Base-by-base conservation (phyloP, 2,113 vertebrate genomes). In the Morone saxatilis region DNA sequence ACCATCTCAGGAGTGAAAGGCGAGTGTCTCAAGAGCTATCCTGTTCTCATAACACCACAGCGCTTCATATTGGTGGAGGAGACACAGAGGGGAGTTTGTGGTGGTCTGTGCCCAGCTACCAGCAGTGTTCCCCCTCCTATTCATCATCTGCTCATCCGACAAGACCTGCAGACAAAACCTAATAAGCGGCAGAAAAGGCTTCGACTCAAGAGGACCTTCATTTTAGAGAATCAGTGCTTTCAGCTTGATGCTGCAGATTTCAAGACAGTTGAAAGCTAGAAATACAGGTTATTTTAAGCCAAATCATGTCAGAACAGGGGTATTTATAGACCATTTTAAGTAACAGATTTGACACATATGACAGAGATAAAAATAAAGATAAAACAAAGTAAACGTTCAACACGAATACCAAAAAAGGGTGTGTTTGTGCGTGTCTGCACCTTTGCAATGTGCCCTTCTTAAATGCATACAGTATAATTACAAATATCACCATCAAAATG, bases 1-100 rank as follows among this genome's bases (percentile, higher is more conserved):
- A 91, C 85, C 84, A 93, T 91, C 93, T 93, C 84, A 74, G 89
- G 84, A 94, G 86, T 92, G 92, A 94, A 94, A 93, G 90, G 91
- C 93, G 67, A 90, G 84, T 69, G 83, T 90, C 89, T 94, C 82
- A 74, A 94, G 92, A 93, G 91, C 92, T 66, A 83, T 92, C 90
- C 93, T 86, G 86, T 94, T 95, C 93, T 94, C 92, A 92, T 88
- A 92, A 91, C 92, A 93, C 91, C 82, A 53, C 71, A 16, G 40
- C 48, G 84, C 91, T 91, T 78, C 91, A 87, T 91, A 86, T 84
- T 79, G 80, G 77, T 76, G 84, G 76, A 60, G 81, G 86, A 93
- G 83, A 87, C 76, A 81, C 73, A 80, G 81, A 89, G 83, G 79
- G 81, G 80, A 77, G 83, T 81, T 90, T 60, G 84, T 77, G 86